Evolutionary conservation across 2,888 invertebrate genomes (phyloP).

Genomic region (Meiosimyza decipiens): DNA sequence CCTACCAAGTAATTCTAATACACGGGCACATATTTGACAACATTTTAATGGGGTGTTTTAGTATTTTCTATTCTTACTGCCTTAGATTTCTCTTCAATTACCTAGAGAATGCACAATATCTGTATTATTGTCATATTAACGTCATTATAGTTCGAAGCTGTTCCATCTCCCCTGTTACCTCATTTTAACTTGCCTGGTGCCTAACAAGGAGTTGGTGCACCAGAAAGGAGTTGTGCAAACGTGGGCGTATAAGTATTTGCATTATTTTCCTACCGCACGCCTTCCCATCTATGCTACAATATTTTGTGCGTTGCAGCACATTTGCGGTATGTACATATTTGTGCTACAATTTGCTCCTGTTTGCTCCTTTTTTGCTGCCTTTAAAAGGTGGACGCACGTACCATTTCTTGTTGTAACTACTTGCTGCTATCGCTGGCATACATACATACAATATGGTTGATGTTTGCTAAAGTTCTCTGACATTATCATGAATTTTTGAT

Average conservation of each 20-base stretch:
- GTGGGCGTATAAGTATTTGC: not conserved
- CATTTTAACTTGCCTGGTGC: constrained; percentile 12
- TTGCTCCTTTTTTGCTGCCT: constrained; percentile 62
- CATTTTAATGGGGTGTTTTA: no score
- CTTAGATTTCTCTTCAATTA: not conserved
- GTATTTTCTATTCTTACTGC: no score
- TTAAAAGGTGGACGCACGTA: constrained; percentile 55
- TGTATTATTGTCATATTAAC: constrained; percentile 41
- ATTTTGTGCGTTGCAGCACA: not conserved
- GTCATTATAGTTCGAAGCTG: constrained; percentile 16
- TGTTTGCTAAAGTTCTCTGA: not conserved
- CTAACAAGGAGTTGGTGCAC: no score
- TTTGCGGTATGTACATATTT: constrained; percentile 56
- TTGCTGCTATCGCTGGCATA: not conserved
- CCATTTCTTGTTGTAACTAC: constrained; percentile 14
- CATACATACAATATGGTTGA: not conserved
- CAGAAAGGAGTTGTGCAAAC: no score
- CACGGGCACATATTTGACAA: no score
- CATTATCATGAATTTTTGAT: constrained; percentile 10
- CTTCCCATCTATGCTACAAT: constrained; percentile 10
- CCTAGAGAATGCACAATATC: constrained; percentile 42
- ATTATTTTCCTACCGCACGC: constrained; percentile 23
- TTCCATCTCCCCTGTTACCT: constrained; percentile 35
- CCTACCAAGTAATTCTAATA: no score
- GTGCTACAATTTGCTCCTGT: constrained; percentile 60